A percentile compares a stretch with the other conserved stretches of the same genome.
Evolutionary conservation across 2,113 vertebrate species (phyloP).

Genomic region (Hepsetus odoe): DNA sequence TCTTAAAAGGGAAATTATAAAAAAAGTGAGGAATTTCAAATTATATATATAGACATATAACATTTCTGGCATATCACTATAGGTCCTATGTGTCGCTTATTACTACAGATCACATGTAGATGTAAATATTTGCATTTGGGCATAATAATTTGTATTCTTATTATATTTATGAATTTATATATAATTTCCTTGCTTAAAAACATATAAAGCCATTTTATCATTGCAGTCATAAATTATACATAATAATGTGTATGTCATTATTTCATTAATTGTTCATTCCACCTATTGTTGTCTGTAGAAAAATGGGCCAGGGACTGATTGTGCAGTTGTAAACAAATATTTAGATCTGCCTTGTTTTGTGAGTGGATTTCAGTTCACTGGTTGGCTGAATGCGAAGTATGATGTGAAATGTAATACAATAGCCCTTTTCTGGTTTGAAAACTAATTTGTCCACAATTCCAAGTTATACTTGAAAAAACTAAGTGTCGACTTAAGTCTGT

Average conservation of each 20-base stretch:
- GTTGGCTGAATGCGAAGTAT: background rate
- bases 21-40: constrained; percentile 6
- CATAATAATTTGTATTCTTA: background rate
- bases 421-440: background rate
- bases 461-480: background rate
- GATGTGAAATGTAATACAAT: background rate
- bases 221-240: constrained; percentile 38
- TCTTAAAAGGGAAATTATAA: constrained; percentile 15
- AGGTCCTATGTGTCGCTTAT: background rate
- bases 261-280: constrained; percentile 15
- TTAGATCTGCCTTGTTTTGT: background rate
- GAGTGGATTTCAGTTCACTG: background rate
- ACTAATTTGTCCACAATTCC: too few species aligned
- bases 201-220: background rate
- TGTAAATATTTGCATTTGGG: background rate
- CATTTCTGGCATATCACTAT: background rate
- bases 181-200: too few species aligned
- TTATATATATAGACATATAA: too few species aligned
- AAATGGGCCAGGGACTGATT: background rate
- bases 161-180: too few species aligned
- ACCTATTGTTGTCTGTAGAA: constrained; percentile 16
- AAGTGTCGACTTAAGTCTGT: background rate
- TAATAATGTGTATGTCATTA: constrained; percentile 9
- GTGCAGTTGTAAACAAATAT: constrained; percentile 7
- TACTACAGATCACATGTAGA: background rate